phyloP scores from a whole-genome alignment of 2,113 vertebrate genomes.

The Ellobius talpinus region DNA sequence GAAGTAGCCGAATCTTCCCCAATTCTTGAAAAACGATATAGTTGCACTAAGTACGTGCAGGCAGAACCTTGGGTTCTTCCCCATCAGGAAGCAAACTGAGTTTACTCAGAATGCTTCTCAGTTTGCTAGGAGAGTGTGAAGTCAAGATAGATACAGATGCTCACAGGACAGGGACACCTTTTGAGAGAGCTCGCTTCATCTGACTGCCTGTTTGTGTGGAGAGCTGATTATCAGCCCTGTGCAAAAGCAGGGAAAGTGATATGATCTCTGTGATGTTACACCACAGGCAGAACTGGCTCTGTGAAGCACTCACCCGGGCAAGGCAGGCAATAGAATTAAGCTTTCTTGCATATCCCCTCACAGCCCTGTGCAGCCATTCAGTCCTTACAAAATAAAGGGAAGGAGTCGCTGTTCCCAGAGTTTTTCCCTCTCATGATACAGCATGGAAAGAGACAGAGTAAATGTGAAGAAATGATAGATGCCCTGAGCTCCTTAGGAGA shows the following conservation, averaged over 20 bases:
- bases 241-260: conserved; percentile 82
- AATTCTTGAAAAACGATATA: neutral
- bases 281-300: conserved; percentile 80
- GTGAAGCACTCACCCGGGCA: neutral
- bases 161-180: conserved; percentile 80
- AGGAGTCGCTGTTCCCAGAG: neutral
- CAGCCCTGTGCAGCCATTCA: conserved; percentile 20
- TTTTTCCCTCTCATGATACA: neutral
- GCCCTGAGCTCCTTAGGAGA: neutral
- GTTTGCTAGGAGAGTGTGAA: conserved; percentile 51
- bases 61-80: neutral
- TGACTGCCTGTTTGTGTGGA: conserved; percentile 83
- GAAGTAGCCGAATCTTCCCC: neutral
- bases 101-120: conserved; percentile 1
- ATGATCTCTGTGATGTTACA: conserved; percentile 83
- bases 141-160: conserved; percentile 66
- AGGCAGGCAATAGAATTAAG: conserved; percentile 73
- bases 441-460: too few species aligned
- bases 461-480: neutral
- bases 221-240: conserved; percentile 84
- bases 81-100: neutral
- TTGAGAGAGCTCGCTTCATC: conserved; percentile 85
- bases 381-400: conserved; percentile 10
- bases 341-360: conserved; percentile 55
- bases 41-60: neutral